Percentiles rank a stretch among this genome's conserved stretches.
Evolutionary conservation across 2,888 invertebrate genomes (phyloP).

Genomic region (Meiosimyza decipiens): DNA sequence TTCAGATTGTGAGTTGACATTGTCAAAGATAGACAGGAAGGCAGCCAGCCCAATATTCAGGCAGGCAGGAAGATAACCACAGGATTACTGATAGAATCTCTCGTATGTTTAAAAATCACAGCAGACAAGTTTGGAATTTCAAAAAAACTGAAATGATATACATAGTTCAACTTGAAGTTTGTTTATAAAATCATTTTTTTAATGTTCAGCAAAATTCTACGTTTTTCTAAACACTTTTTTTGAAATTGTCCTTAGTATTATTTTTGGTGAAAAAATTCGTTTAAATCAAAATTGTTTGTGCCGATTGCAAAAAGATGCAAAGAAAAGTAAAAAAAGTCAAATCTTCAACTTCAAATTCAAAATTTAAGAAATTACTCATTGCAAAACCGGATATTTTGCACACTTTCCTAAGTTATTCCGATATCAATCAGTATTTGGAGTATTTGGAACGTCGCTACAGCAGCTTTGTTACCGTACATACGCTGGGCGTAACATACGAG

Average conservation of each 20-base stretch:
- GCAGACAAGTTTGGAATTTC: no score
- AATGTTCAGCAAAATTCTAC: not conserved
- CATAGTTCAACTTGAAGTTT: no score
- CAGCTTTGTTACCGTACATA: conserved; percentile 56
- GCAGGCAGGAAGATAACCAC: no score
- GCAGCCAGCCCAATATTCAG: no score
- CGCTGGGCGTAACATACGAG: conserved; percentile 61
- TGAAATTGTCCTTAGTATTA: not conserved
- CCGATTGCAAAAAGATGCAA: not conserved
- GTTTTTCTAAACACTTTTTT: not conserved
- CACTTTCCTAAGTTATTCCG: conserved; percentile 57
- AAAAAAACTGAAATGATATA: no score
- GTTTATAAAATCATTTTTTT: not conserved
- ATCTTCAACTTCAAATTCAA: not conserved
- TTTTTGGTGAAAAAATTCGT: no score
- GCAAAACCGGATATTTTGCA: conserved; percentile 58
- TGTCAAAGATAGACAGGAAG: no score
- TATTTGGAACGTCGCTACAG: conserved; percentile 55
- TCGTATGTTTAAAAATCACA: no score
- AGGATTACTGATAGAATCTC: no score
- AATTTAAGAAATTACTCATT: conserved; percentile 43
- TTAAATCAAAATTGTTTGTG: no score
- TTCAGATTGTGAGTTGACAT: not conserved
- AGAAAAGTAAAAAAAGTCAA: conserved; percentile 9
- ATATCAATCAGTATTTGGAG: conserved; percentile 63